These are phyloP conservation scores for roundworm (Caenorhabditis elegans) DNA, from an alignment of 1,140 invertebrate genomes.

Conservation along the genomic window DNA sequence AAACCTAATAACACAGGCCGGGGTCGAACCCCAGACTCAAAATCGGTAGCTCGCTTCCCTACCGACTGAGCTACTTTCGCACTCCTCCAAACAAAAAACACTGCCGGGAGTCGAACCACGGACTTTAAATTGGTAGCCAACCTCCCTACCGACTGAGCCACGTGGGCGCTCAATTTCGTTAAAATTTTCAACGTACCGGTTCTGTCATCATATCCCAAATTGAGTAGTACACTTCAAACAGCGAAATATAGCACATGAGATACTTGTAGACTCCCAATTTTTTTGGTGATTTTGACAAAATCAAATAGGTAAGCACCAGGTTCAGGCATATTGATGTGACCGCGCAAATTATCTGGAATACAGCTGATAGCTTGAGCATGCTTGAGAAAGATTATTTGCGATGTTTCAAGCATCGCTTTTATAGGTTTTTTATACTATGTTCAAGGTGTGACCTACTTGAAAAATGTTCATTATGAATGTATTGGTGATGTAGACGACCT, in stretches of 20 bases:
- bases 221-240: background rate
- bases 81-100: too few relatives aligned
- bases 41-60: too few relatives aligned
- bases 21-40: too few relatives aligned
- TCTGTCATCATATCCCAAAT: conserved; percentile 2
- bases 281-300: background rate
- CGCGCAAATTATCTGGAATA: background rate
- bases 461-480: conserved; percentile 12
- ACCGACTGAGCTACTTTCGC: too few relatives aligned
- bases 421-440: background rate
- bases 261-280: conserved; percentile 12
- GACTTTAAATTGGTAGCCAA: too few relatives aligned
- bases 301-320: conserved; percentile 2
- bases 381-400: too few relatives aligned
- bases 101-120: too few relatives aligned
- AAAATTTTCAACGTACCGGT: too few relatives aligned
- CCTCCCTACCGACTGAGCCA: too few relatives aligned
- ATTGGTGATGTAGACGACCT: too few relatives aligned
- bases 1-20: too few relatives aligned
- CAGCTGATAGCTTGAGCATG: background rate
- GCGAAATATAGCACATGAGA: background rate
- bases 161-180: too few relatives aligned
- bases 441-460: conserved; percentile 10
- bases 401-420: background rate
- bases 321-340: background rate